Conservation (phyloP, 2,797 vertebrate species). For the Thalassophryne amazonica region DNA sequence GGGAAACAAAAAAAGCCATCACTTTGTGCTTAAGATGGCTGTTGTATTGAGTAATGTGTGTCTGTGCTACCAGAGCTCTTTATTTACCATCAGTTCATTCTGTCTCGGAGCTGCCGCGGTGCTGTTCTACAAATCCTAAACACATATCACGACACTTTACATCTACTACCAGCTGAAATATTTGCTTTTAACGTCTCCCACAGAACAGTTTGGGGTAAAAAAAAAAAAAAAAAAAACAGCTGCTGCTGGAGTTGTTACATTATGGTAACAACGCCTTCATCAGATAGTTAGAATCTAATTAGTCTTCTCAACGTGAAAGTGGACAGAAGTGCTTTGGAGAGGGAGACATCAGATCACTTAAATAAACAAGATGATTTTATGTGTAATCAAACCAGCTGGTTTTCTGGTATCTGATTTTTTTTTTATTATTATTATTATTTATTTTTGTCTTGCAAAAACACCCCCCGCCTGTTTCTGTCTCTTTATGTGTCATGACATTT, state of each 20-base stretch:
- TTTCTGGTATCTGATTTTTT: slow-evolving; percentile 4
- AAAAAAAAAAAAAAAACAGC: too few species aligned
- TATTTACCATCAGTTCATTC: slow-evolving; percentile 36
- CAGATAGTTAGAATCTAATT: too few species aligned
- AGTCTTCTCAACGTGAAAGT: too few species aligned
- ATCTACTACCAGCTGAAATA: slow-evolving; percentile 43
- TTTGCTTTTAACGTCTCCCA: slow-evolving; percentile 32
- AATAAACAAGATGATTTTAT: slow-evolving; percentile 33
- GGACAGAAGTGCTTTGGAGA: slow-evolving; percentile 14
- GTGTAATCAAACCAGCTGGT: slow-evolving; percentile 28
- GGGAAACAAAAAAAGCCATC: slow-evolving; percentile 12
- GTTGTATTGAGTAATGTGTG: slow-evolving; percentile 37
- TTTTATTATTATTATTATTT: background rate
- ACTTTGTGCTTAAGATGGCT: slow-evolving; percentile 23
- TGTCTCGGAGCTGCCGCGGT: slow-evolving; percentile 25
- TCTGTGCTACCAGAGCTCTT: slow-evolving; percentile 37
- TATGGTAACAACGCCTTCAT: too few species aligned
- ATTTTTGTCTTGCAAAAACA: slow-evolving; percentile 14
- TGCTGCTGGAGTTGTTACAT: too few species aligned
- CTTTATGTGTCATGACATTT: slow-evolving; percentile 59
- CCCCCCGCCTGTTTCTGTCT: slow-evolving; percentile 40
- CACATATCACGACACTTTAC: slow-evolving; percentile 38
- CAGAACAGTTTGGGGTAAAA: too few species aligned
- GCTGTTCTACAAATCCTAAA: slow-evolving; percentile 35
- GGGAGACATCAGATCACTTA: slow-evolving; percentile 4